Conservation (phyloP, 1,140 invertebrate species). For the Monomorium pharaonis region DNA sequence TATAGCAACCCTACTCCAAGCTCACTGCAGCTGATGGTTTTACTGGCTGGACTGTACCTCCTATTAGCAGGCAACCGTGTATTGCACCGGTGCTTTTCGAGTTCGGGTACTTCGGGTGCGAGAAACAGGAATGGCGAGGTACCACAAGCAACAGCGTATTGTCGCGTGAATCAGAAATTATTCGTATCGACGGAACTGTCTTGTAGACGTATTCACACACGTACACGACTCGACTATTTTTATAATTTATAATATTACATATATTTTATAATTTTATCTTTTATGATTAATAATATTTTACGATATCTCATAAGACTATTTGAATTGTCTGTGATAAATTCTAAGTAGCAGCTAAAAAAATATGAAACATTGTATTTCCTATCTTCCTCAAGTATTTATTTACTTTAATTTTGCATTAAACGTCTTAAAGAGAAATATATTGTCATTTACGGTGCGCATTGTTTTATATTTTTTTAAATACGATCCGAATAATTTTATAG, state of each 20-base stretch:
- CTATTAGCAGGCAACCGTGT: constrained; percentile 75
- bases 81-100: constrained; percentile 67
- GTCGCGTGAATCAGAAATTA: constrained; percentile 13
- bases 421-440: neutral
- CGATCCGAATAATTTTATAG: neutral
- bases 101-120: constrained; percentile 74
- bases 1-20: constrained; percentile 23
- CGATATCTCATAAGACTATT: neutral
- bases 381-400: neutral
- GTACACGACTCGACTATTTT: neutral
- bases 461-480: neutral
- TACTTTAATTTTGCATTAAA: neutral
- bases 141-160: neutral
- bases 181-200: neutral
- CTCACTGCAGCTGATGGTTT: constrained; percentile 62
- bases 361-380: neutral
- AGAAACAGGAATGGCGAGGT: constrained; percentile 36
- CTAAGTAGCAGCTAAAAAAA: neutral
- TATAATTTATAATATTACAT: neutral
- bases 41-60: constrained; percentile 74
- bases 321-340: neutral
- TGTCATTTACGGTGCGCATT: neutral
- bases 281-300: neutral
- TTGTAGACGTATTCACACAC: neutral
- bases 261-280: neutral